Evolutionary conservation across 2,888 invertebrate species (phyloP), one percentile per base, ranked within the genome.

Genomic region (Teleiodes luculella): DNA sequence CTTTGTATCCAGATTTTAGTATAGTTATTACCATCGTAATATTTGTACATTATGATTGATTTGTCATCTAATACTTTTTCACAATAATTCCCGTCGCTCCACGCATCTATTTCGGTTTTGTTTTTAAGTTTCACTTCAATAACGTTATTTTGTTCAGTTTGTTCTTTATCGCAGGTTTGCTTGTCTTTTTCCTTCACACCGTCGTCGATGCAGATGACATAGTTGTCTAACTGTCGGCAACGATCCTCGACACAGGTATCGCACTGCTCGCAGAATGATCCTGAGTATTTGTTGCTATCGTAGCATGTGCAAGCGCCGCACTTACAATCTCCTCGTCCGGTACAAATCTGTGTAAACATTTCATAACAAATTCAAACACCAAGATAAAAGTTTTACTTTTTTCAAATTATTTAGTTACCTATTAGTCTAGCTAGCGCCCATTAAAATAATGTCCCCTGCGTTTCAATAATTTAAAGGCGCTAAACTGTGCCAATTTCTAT

Each of bases 201-300:
- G 4, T 63, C 53, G 52, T 68, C 67, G 37, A 74, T 72, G 46
- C 96, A 96, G 68, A 93, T 91, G 0, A 95, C 95, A 68, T 95
- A 95, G 30, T 91, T 89, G 64, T 92, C 91, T 55, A 95, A 90
- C 59, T 93, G 92, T 51, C 92, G 90, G 74, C 96, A 96, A 61
- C 92, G 90, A 60, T 90, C 83, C 1, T 91, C 91, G 0, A 91
- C 90, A 66, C 95, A 95, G 0, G 93, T 92, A 0, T 93, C 92
- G 67, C 96, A 96, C 50, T 92, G 91, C 60, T 95, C 94, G 74
- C 96, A 96, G 60, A 91, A 94, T 37, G 76, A 76, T 7, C 93
- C 93, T 0, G 86, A 86, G 62, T 91, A 92, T 10, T 80, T 81
- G 54, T 82, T 78, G 2, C 67, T 78, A 33, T 76, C 39, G 35